Conservation (phyloP, 2,888 invertebrate genomes). For the Punctoribates punctum region DNA sequence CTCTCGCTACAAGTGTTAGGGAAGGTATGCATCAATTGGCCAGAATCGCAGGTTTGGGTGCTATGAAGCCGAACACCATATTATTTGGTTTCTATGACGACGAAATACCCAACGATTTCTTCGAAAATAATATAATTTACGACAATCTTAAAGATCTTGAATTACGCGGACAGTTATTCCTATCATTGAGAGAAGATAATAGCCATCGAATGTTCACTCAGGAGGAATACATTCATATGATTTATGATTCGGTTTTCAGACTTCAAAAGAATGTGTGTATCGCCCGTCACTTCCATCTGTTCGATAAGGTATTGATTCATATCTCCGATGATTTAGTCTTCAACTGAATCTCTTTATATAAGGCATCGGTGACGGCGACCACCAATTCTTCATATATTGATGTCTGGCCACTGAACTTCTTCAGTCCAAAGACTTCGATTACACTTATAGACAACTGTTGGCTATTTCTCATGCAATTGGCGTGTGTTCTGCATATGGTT, state of each 20-base stretch:
- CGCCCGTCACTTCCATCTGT: conserved; percentile 80
- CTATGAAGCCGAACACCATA: conserved; percentile 98
- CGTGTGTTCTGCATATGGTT: conserved; percentile 90
- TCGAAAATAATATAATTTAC: conserved; percentile 54
- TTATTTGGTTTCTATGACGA: conserved; percentile 88
- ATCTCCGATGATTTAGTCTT: background rate
- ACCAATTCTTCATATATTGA: conserved; percentile 68
- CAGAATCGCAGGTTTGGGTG: conserved; percentile 88
- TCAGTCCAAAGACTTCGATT: conserved; percentile 78
- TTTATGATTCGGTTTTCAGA: conserved; percentile 73
- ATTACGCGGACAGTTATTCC: conserved; percentile 51
- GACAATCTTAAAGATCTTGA: conserved; percentile 45
- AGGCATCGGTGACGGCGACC: background rate
- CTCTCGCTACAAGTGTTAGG: conserved; percentile 75
- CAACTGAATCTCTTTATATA: background rate
- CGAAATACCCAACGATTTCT: conserved; percentile 68
- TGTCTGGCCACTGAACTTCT: conserved; percentile 94
- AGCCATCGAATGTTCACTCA: conserved; percentile 55
- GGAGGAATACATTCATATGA: conserved; percentile 74
- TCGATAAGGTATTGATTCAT: conserved; percentile 65
- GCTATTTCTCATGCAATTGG: conserved; percentile 91
- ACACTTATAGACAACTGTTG: conserved; percentile 64
- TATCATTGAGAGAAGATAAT: conserved; percentile 59
- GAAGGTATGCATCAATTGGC: conserved; percentile 89
- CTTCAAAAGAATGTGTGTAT: conserved; percentile 93